Evolutionary conservation across 2,113 vertebrate genomes (phyloP).

Genomic region (Chionis minor): DNA sequence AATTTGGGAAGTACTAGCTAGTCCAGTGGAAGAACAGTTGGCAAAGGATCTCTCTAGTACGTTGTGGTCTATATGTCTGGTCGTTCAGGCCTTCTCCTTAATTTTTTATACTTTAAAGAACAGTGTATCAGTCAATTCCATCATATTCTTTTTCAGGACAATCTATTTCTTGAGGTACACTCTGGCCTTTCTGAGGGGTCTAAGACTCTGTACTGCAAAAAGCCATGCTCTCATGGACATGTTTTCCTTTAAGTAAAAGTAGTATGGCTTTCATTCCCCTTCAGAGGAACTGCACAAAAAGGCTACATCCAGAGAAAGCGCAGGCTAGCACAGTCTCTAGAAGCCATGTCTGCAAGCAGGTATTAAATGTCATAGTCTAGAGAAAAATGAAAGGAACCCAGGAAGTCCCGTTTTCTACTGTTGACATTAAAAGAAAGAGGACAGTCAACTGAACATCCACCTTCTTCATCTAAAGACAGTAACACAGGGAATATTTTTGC

Average conservation of each 20-base stretch:
- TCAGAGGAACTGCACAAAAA: neutral
- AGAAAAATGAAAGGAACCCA: neutral
- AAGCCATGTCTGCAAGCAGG: neutral
- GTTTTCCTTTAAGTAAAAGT: neutral
- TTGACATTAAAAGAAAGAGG: neutral
- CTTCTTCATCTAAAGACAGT: neutral
- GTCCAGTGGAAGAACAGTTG: neutral
- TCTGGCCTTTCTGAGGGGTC: neutral
- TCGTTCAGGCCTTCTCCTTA: neutral
- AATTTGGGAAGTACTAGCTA: neutral
- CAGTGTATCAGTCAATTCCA: neutral
- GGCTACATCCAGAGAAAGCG: neutral
- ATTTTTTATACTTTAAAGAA: neutral
- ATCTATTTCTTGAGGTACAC: neutral
- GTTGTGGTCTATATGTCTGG: neutral
- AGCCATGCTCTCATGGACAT: neutral
- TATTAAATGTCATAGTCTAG: neutral
- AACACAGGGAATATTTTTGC: neutral
- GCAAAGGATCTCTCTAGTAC: neutral
- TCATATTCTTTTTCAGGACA: neutral
- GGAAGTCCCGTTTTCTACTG: neutral
- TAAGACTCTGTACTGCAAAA: neutral
- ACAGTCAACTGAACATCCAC: neutral
- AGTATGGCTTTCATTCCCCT: neutral
- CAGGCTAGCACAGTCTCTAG: neutral